phyloP scores from a whole-genome alignment of 2,888 invertebrate genomes.

The Hydriomena furcata region DNA sequence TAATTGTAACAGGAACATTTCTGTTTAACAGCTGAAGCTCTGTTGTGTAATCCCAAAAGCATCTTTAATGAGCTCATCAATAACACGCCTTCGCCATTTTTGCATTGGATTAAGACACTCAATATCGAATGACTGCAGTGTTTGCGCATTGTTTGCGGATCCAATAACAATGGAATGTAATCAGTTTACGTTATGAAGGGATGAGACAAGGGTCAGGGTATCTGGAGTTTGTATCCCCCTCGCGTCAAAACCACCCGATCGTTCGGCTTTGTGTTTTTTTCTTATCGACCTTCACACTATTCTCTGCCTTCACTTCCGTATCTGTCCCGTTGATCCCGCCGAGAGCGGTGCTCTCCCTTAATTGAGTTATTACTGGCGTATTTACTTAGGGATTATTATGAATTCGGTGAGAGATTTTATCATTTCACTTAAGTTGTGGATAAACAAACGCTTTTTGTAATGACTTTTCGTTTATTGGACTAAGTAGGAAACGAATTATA shows the following conservation, averaged over 20 bases:
- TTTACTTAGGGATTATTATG: constrained; percentile 62
- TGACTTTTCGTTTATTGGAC: too few species aligned
- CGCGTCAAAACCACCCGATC: constrained; percentile 55
- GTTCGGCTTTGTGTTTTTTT: constrained; percentile 57
- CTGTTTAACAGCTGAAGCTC: constrained; percentile 11
- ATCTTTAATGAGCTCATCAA: constrained; percentile 5
- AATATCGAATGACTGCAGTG: constrained; percentile 48
- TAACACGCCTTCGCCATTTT: constrained; percentile 22
- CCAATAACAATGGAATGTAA: constrained; percentile 74
- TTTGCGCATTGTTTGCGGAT: constrained; percentile 64
- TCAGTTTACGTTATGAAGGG: constrained; percentile 68
- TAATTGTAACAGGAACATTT: neutral
- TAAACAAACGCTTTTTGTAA: constrained; percentile 1
- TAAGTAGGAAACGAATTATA: too few species aligned
- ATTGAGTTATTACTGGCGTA: constrained; percentile 76
- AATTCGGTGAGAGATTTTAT: constrained; percentile 34
- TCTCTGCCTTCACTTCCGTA: constrained; percentile 46
- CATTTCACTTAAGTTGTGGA: constrained; percentile 13
- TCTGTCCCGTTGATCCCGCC: constrained; percentile 39
- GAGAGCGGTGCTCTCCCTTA: constrained; percentile 68
- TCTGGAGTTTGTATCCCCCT: constrained; percentile 56
- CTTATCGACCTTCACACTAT: constrained; percentile 44
- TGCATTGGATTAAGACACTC: constrained; percentile 27
- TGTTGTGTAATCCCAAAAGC: constrained; percentile 6
- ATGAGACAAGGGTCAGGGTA: constrained; percentile 57